A percentile compares a stretch with the other conserved stretches of the same genome.
phyloP scores from a whole-genome alignment of 2,797 vertebrate genomes.

The Myripristis jacobus region DNA sequence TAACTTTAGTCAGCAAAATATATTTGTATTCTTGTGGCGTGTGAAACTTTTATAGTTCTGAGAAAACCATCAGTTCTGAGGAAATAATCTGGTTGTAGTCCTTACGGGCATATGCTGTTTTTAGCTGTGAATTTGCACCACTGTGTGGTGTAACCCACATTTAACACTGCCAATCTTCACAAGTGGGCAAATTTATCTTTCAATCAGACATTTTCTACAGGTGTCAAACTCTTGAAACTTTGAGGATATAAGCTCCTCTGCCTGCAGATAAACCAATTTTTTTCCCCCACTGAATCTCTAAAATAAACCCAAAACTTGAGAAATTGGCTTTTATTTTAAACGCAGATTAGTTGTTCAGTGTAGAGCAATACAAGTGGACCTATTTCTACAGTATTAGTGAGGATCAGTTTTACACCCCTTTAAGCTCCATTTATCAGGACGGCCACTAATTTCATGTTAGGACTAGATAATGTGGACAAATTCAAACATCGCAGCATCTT shows the following conservation, averaged over 20 bases:
- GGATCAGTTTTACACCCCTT: background rate
- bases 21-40: conserved; percentile 12
- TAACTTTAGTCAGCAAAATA: no score
- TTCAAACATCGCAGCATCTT: no score
- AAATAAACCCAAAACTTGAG: background rate
- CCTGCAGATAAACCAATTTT: background rate
- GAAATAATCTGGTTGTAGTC: conserved; percentile 45
- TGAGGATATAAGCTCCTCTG: background rate
- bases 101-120: conserved; percentile 15
- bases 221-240: background rate
- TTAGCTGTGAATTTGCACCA: conserved; percentile 20
- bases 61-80: conserved; percentile 47
- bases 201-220: background rate
- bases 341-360: background rate
- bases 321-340: no score
- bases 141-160: background rate
- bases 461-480: no score
- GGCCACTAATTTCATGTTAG: no score
- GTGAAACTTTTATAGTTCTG: conserved; percentile 36
- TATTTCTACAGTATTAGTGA: background rate
- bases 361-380: background rate
- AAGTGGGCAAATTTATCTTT: background rate
- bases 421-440: background rate
- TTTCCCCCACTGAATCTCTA: background rate
- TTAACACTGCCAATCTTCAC: background rate